Evolutionary conservation across 2,888 invertebrate species (phyloP).

Genomic region (Formica aserva): DNA sequence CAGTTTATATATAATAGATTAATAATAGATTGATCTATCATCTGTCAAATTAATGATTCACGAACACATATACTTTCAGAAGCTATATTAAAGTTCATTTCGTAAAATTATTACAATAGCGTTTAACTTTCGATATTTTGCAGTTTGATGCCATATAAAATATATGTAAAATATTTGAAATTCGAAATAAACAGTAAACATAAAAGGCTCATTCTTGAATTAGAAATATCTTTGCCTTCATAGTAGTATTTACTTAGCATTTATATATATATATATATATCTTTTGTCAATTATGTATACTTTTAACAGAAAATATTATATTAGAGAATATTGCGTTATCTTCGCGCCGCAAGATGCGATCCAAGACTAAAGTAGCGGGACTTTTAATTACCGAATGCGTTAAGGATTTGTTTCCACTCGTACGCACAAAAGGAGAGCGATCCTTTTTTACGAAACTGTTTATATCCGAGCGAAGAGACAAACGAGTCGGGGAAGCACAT

Average conservation of each 20-base stretch:
- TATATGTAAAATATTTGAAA: not conserved
- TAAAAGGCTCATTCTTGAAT: not conserved
- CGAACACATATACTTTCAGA: not conserved
- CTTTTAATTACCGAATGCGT: slow-evolving; percentile 31
- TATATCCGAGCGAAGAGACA: slow-evolving; percentile 32
- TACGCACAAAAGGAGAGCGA: slow-evolving; percentile 2
- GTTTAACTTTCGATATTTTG: not conserved
- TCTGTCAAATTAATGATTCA: not conserved
- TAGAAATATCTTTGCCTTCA: not conserved
- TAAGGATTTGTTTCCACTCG: not conserved
- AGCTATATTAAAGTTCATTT: not conserved
- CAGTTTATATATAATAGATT: not conserved
- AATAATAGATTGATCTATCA: not conserved
- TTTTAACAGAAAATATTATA: not conserved
- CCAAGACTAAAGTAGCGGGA: not conserved
- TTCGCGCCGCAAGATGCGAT: not conserved
- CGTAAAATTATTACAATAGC: not conserved
- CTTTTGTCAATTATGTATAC: not conserved
- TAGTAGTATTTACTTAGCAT: not conserved
- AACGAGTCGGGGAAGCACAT: slow-evolving; percentile 38
- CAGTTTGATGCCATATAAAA: not conserved
- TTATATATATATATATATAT: not conserved
- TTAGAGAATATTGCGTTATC: not conserved
- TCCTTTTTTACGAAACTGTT: slow-evolving; percentile 21
- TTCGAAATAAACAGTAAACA: not conserved